Evolutionary conservation across 2,113 vertebrate genomes (phyloP), one percentile per base, ranked within the genome.

Genomic region (Brachypteracias leptosomus): DNA sequence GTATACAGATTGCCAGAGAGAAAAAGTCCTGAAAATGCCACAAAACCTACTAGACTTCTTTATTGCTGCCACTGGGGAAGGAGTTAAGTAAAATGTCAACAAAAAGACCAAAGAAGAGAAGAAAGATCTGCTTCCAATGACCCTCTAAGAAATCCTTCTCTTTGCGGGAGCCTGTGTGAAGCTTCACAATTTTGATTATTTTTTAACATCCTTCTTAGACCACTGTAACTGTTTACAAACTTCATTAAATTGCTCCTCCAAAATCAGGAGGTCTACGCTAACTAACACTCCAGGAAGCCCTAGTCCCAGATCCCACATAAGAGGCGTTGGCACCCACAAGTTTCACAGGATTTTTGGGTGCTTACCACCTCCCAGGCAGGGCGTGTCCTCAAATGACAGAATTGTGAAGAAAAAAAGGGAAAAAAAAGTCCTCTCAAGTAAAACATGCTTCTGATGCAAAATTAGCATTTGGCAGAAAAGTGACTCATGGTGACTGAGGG

Each of bases 401-500:
- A 42, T 38, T 28, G 55, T 87, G 63, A 81, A 73, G 57, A 40
- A 65, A 57, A 47, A 16, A 4, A 25, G 36, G 7, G 1, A 25
- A 31, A n/a, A 13, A 35, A 46, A 59, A 42, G 5, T 55, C 44
- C 11, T 75, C 73, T 94, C 66, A 61, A 79, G 88, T 80, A 83
- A 96, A 96, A 96, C 70, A 67, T 22, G 49, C 65, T 92, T 95
- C 83, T 83, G 89, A 76, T 92, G 58, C 95, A 96, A 89, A 97
- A 96, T 91, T 90, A 96, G 89, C 81, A 88, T 44, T 94, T 89
- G 87, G 89, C 78, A 82, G 91, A 92, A 67, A 76, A 96, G 63
- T 96, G 95, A 96, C 94, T 96, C 95, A 97, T 4, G 11, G 84
- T 89, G 93, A 85, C 87, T 89, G 95, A 91, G 88, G 91, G 72